phyloP scores from a whole-genome alignment of 1,140 invertebrate species.

The Brachionus plicatilis region DNA sequence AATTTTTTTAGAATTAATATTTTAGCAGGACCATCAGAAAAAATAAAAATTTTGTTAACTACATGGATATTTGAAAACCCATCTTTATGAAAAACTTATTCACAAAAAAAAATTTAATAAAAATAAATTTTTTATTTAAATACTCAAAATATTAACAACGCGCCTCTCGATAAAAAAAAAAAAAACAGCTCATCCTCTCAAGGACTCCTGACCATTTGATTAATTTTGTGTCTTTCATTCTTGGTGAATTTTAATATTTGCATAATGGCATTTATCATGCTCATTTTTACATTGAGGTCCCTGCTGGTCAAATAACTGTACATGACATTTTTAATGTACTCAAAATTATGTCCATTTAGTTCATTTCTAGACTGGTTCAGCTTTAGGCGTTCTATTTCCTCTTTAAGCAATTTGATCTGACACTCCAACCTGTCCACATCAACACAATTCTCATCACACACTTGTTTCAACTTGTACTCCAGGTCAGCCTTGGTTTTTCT shows the following conservation, averaged over 20 bases:
- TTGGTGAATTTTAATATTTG: slow-evolving; percentile 35
- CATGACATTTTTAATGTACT: slow-evolving; percentile 38
- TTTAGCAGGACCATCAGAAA: no score
- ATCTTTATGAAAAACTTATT: background rate
- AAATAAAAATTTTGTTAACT: no score
- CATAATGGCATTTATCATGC: slow-evolving; percentile 17
- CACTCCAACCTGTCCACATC: background rate
- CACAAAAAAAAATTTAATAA: background rate
- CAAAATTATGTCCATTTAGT: slow-evolving; percentile 27
- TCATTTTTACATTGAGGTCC: slow-evolving; percentile 29
- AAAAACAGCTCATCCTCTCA: background rate
- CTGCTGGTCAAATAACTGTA: slow-evolving; percentile 25
- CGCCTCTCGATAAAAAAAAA: background rate
- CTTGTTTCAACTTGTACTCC: slow-evolving; percentile 23
- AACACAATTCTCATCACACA: background rate
- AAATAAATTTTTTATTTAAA: slow-evolving; percentile 14
- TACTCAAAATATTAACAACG: background rate
- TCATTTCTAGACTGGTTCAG: background rate
- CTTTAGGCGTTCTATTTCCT: slow-evolving; percentile 29
- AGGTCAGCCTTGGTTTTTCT: background rate
- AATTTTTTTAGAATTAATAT: no score
- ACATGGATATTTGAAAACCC: background rate
- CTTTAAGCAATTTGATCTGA: slow-evolving; percentile 10
- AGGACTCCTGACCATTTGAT: background rate
- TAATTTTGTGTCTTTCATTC: slow-evolving; percentile 24